These are phyloP conservation scores for Malthinus flaveolus DNA, from an alignment of 2,888 invertebrate species.

Conservation along the genomic window DNA sequence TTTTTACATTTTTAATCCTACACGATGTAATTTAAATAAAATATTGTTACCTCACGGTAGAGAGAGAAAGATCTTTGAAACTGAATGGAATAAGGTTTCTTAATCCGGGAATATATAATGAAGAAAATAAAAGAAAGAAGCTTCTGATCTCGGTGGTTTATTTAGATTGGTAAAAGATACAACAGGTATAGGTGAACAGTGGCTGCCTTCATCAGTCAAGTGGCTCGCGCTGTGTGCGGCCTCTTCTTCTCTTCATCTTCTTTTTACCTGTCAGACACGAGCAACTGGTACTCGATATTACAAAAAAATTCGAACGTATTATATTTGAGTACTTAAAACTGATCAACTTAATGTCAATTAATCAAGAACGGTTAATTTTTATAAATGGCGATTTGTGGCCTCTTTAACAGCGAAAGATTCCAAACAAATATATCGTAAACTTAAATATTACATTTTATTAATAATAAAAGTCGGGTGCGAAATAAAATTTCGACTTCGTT, in stretches of 20 bases:
- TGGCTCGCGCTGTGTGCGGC: slow-evolving; percentile 39
- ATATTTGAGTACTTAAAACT: neutral
- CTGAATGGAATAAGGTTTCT: slow-evolving; percentile 6
- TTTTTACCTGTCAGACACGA: slow-evolving; percentile 26
- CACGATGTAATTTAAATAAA: neutral
- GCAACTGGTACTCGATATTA: slow-evolving; percentile 3
- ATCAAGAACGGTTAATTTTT: too few species aligned
- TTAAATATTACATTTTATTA: slow-evolving; percentile 46
- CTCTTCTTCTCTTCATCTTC: slow-evolving; percentile 32
- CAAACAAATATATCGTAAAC: slow-evolving; percentile 42
- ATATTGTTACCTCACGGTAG: neutral
- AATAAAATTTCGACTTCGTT: slow-evolving; percentile 41
- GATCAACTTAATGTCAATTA: too few species aligned
- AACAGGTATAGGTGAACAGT: slow-evolving; percentile 41
- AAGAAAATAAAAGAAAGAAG: slow-evolving; percentile 36
- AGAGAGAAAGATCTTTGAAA: neutral
- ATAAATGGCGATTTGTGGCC: slow-evolving; percentile 25
- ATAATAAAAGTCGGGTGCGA: slow-evolving; percentile 42
- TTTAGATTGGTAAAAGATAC: slow-evolving; percentile 41
- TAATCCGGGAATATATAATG: slow-evolving; percentile 26
- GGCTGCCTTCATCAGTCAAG: slow-evolving; percentile 42
- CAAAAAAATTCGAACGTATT: neutral
- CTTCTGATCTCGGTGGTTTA: slow-evolving; percentile 37
- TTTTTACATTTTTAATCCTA: too few species aligned
- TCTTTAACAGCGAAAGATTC: slow-evolving; percentile 32